Percentiles rank a stretch among this genome's conserved stretches.
These are phyloP conservation scores for Mustelus asterias DNA, from an alignment of 2,113 vertebrate genomes.

Conservation along the genomic window DNA sequence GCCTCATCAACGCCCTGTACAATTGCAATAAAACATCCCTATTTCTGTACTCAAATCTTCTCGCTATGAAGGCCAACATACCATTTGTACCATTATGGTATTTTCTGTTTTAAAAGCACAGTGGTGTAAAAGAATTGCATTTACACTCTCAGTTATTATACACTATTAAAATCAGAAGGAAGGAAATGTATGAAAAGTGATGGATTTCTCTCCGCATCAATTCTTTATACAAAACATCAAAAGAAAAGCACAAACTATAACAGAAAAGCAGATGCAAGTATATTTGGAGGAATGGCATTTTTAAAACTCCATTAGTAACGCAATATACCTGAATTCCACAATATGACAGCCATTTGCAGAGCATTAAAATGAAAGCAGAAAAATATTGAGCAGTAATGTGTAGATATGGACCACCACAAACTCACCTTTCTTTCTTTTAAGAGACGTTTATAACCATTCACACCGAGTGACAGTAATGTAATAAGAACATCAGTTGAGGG, in stretches of 20 bases:
- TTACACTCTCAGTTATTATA: neutral
- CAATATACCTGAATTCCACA: neutral
- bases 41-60: too few relatives aligned
- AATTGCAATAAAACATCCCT: too few relatives aligned
- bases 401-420: too few relatives aligned
- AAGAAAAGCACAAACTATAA: neutral
- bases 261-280: neutral
- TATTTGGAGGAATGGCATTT: neutral
- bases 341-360: neutral
- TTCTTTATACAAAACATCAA: neutral
- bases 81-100: neutral
- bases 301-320: neutral
- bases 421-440: conserved; percentile 88
- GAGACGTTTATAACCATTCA: conserved; percentile 82
- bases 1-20: too few relatives aligned
- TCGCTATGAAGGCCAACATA: too few relatives aligned
- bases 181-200: neutral
- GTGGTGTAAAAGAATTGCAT: neutral
- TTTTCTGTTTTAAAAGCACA: neutral
- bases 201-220: neutral
- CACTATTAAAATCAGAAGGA: neutral
- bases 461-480: conserved; percentile 82
- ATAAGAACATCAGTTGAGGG: conserved; percentile 92
- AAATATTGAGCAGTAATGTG: neutral
- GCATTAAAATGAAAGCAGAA: neutral